These are phyloP conservation scores for Agrilus mali DNA, from an alignment of 2,888 invertebrate species.

Conservation along the genomic window DNA sequence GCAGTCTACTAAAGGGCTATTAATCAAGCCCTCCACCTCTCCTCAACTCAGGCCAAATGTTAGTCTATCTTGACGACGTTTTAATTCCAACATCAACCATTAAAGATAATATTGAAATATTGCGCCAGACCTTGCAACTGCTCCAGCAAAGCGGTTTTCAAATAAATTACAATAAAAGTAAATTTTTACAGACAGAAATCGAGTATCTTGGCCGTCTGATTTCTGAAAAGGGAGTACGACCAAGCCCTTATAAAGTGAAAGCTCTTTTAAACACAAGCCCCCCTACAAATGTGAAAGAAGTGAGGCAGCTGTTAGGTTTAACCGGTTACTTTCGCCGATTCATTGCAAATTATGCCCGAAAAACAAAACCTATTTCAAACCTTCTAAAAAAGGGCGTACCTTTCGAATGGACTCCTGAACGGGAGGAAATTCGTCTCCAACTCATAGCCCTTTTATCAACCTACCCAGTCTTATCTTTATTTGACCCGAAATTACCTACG, in stretches of 20 bases:
- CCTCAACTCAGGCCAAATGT: too few relatives aligned
- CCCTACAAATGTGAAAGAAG: conserved; percentile 8
- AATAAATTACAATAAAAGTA: conserved; percentile 9
- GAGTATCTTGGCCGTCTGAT: conserved; percentile 9
- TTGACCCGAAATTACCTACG: conserved; percentile 21
- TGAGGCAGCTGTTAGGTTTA: too few relatives aligned
- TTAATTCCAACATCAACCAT: background rate
- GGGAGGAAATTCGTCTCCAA: too few relatives aligned
- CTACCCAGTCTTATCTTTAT: conserved; percentile 11
- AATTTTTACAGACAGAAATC: conserved; percentile 6
- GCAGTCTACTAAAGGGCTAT: conserved; percentile 1
- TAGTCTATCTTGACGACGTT: conserved; percentile 2
- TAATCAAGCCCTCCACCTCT: background rate
- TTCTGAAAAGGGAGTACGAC: conserved; percentile 3
- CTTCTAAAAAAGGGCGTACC: too few relatives aligned
- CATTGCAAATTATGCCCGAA: too few relatives aligned
- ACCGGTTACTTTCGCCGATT: too few relatives aligned
- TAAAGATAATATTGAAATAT: too few relatives aligned
- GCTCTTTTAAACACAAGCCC: conserved; percentile 3
- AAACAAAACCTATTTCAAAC: too few relatives aligned
- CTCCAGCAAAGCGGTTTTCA: conserved; percentile 3
- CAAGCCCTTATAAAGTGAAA: conserved; percentile 7
- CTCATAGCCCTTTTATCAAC: too few relatives aligned
- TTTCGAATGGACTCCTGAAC: too few relatives aligned
- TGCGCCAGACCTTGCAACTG: background rate